Evolutionary conservation across 2,113 vertebrate species (phyloP).

Genomic region (Chamaetylas fuelleborni): DNA sequence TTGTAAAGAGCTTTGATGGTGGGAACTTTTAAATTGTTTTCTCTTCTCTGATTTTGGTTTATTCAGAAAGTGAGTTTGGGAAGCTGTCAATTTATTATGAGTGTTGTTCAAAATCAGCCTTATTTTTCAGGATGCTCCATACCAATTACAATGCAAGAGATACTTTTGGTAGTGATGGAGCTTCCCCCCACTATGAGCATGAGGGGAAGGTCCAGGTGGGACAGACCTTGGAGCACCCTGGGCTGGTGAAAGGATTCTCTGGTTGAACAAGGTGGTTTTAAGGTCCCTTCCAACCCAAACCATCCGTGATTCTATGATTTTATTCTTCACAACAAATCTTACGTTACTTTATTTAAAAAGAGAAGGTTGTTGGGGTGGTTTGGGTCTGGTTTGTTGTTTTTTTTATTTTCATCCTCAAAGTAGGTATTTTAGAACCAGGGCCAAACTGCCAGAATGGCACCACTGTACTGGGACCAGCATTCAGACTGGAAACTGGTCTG

Average conservation of each 20-base stretch:
- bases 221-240: background rate
- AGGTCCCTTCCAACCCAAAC: background rate
- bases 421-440: background rate
- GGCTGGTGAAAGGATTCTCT: background rate
- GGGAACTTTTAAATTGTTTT: background rate
- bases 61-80: background rate
- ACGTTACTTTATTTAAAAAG: background rate
- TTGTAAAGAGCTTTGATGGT: background rate
- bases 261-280: background rate
- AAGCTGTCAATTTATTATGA: background rate
- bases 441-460: background rate
- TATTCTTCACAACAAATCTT: background rate
- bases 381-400: background rate
- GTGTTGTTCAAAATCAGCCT: background rate
- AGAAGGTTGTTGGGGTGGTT: background rate
- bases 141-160: background rate
- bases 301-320: background rate
- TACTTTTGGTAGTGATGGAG: background rate
- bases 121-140: background rate
- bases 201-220: background rate
- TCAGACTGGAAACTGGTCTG: background rate
- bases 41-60: background rate
- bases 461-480: background rate
- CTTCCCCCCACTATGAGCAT: background rate
- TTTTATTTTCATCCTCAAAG: background rate